These are phyloP conservation scores for Cerastoderma edule DNA, from an alignment of 2,888 invertebrate species.

Conservation along the genomic window DNA sequence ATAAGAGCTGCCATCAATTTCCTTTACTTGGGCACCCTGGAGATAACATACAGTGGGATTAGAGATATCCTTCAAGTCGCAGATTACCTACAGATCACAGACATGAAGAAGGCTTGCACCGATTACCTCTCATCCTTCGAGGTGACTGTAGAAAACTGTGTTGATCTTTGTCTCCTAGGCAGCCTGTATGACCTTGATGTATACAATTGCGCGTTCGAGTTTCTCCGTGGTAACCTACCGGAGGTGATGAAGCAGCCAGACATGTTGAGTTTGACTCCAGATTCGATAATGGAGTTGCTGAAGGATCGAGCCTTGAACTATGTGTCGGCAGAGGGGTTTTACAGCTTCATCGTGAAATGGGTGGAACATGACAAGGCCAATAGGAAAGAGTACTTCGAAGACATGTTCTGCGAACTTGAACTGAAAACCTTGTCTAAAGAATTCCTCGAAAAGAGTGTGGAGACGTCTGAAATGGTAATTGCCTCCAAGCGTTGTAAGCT, in stretches of 20 bases:
- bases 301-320: conserved; percentile 68
- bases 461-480: conserved; percentile 55
- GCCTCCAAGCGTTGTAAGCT: conserved; percentile 63
- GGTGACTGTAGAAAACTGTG: conserved; percentile 69
- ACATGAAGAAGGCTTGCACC: conserved; percentile 68
- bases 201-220: conserved; percentile 66
- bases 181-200: conserved; percentile 74
- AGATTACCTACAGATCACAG: conserved; percentile 73
- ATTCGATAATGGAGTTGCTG: conserved; percentile 68
- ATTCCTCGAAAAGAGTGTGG: conserved; percentile 61
- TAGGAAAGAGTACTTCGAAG: conserved; percentile 59
- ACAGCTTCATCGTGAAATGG: conserved; percentile 71
- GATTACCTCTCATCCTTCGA: conserved; percentile 62
- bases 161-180: conserved; percentile 67
- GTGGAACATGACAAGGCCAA: conserved; percentile 62
- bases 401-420: conserved; percentile 69
- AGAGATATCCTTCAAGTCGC: conserved; percentile 71
- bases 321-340: conserved; percentile 68
- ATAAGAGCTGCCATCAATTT: conserved; percentile 70
- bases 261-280: conserved; percentile 67
- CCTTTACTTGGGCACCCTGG: conserved; percentile 68
- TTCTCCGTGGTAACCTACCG: conserved; percentile 68
- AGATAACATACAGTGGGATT: conserved; percentile 60
- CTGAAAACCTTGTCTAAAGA: conserved; percentile 56
- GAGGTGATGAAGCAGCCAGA: conserved; percentile 69